phyloP scores from a whole-genome alignment of 92 coral and sea anemone genomes.

The Actinostola sp. region DNA sequence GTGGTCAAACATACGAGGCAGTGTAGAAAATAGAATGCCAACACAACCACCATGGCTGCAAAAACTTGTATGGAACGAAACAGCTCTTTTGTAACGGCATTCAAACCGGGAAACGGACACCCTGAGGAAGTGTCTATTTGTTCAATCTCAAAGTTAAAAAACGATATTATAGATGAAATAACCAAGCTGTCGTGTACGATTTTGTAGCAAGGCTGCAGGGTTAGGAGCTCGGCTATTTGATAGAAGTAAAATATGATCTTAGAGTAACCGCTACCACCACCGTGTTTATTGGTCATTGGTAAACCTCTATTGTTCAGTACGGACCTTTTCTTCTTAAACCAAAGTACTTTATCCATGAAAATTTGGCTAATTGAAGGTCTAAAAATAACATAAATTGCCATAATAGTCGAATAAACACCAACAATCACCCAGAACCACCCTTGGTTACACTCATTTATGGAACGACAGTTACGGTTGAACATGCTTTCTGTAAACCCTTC shows the following conservation, averaged over 20 bases:
- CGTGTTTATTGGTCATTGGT: background rate
- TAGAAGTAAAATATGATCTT: constrained; percentile 66
- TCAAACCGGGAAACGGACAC: constrained; percentile 74
- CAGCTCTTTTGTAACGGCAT: constrained; percentile 60
- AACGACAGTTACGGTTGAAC: constrained; percentile 52
- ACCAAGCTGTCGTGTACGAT: background rate
- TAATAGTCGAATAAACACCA: constrained; percentile 13
- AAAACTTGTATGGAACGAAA: constrained; percentile 42
- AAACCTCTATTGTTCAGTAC: background rate
- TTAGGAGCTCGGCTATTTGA: constrained; percentile 55
- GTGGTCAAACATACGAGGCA: constrained; percentile 14
- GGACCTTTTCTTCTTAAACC: background rate
- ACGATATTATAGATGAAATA: constrained; percentile 15
- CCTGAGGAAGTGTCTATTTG: constrained; percentile 40
- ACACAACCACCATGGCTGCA: constrained; percentile 23
- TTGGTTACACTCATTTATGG: constrained; percentile 37
- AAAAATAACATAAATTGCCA: constrained; percentile 36
- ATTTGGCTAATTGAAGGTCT: constrained; percentile 15
- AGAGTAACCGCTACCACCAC: constrained; percentile 28
- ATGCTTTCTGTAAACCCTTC: constrained; percentile 61
- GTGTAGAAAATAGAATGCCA: constrained; percentile 35
- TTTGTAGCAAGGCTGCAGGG: constrained; percentile 24
- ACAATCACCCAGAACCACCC: constrained; percentile 60
- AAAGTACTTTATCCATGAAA: background rate
- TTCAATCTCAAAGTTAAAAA: constrained; percentile 27